Percentiles rank a stretch among this genome's conserved stretches.
phyloP scores from a whole-genome alignment of 2,113 vertebrate genomes.

The Eublepharis macularius region DNA sequence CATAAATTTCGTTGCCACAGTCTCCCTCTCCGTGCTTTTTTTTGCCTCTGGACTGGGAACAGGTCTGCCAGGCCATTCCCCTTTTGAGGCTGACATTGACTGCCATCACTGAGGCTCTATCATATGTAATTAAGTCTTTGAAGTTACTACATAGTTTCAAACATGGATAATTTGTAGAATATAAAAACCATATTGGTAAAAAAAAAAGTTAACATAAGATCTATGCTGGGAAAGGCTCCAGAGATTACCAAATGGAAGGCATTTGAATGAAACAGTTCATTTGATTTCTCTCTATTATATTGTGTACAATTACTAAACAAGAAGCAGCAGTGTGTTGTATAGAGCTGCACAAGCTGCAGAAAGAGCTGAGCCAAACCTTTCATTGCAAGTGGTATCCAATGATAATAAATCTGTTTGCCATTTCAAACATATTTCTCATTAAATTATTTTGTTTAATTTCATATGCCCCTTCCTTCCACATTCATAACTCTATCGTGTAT shows the following conservation, averaged over 20 bases:
- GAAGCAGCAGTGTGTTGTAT: not conserved
- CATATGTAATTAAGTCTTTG: not conserved
- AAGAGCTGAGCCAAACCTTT: not conserved
- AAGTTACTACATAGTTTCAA: not conserved
- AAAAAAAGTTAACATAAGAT: not conserved
- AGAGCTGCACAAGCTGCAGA: not conserved
- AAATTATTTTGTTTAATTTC: not conserved
- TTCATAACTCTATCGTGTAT: not conserved
- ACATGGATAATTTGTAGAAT: not conserved
- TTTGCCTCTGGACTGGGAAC: not conserved
- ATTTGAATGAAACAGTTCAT: not conserved
- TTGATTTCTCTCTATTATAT: not conserved
- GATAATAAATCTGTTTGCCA: not conserved
- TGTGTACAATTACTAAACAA: not conserved
- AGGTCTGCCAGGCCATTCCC: not conserved
- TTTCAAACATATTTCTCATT: not conserved
- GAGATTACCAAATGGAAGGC: not conserved
- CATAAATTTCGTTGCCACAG: not conserved
- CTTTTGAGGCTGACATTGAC: not conserved
- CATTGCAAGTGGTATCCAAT: not conserved
- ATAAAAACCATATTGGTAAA: not conserved
- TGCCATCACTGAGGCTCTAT: not conserved
- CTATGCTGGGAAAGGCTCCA: not conserved
- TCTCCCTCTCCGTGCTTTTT: not conserved
- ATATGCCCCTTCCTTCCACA: not conserved